A percentile compares a stretch with the other conserved stretches of the same genome.
Conservation (phyloP, 2,113 vertebrate species). For the Oncorhynchus clarkii region DNA sequence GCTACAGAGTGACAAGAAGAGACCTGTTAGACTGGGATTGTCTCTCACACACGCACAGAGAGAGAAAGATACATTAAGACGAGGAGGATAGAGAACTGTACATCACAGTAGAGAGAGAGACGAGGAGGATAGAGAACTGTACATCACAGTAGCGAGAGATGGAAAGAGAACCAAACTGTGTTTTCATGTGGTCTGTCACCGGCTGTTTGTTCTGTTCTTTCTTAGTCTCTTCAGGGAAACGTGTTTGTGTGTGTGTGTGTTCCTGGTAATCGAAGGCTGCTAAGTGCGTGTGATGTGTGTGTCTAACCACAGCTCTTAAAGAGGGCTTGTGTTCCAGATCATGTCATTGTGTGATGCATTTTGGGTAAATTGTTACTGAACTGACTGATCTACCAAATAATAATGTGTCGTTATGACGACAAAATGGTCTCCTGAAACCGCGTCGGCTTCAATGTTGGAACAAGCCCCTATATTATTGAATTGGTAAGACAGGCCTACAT, state of each 20-base stretch:
- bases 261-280: conserved; percentile 57
- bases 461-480: too few species aligned
- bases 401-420: neutral
- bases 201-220: conserved; percentile 42
- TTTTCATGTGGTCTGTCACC: conserved; percentile 46
- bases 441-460: too few species aligned
- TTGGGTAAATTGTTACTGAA: neutral
- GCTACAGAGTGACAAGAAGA: neutral
- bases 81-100: too few species aligned
- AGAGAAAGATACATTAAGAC: too few species aligned
- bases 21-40: neutral
- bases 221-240: conserved; percentile 66
- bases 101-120: too few species aligned
- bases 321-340: neutral
- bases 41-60: neutral
- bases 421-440: too few species aligned
- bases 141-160: too few species aligned
- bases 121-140: too few species aligned
- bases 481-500: too few species aligned
- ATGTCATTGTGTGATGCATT: too few species aligned
- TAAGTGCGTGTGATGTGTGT: neutral
- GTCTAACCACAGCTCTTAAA: conserved; percentile 5
- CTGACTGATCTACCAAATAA: neutral
- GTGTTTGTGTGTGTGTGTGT: conserved; percentile 40
- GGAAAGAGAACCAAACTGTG: neutral